Base-by-base conservation (phyloP, 2,797 vertebrate genomes). In the Micrastur ruficollis region DNA sequence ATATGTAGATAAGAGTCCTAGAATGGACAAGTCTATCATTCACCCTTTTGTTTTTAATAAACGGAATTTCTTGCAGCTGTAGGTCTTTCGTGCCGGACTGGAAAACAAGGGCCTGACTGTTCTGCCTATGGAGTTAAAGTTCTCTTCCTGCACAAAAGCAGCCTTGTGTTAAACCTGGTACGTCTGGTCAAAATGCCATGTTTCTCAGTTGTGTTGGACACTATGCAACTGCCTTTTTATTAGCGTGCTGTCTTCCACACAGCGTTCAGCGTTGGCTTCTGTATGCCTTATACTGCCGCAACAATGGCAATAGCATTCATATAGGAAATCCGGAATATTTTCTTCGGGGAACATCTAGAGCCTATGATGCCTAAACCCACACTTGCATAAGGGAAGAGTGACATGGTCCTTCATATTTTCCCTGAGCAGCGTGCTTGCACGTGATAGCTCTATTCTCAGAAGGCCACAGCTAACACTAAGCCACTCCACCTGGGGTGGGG, bases 311-410 rank as follows among this genome's bases (percentile, higher is more conserved):
- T 25, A 55, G 47, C 47, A 22, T 66, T 52, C 47, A 27, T 40
- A 21, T 15, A 56, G 59, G 66, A 79, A 79, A 38, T 38, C 14
- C 1, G 18, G 23, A 53, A 13, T 66, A 34, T 52, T 44, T 72
- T 31, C 46, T 38, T 66, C 59, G n/a, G 29, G 40, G 85, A 88
- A 36, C 19, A 14, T 27, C 49, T 42, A 44, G 32, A 31, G 32
- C 53, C 53, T 58, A 22, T 34, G 36, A 67, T 38, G 21, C 26
- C 62, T 36, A 32, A 59, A 50, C 32, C 26, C 32, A 59, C 9
- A 6, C 7, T 26, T 11, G 2, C 1, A 0, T 58, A 66, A 58
- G 34, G 56, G 59, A 12, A n/a, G 8, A 38, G 34, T 15, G 23
- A 20, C 20, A 5, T 14, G 36, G 29, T 42, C 36, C 44, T 58